A percentile compares a stretch with the other conserved stretches of the same genome.
These are phyloP conservation scores for Sebastes iracundus DNA, from an alignment of 2,797 vertebrate genomes.

Conservation along the genomic window DNA sequence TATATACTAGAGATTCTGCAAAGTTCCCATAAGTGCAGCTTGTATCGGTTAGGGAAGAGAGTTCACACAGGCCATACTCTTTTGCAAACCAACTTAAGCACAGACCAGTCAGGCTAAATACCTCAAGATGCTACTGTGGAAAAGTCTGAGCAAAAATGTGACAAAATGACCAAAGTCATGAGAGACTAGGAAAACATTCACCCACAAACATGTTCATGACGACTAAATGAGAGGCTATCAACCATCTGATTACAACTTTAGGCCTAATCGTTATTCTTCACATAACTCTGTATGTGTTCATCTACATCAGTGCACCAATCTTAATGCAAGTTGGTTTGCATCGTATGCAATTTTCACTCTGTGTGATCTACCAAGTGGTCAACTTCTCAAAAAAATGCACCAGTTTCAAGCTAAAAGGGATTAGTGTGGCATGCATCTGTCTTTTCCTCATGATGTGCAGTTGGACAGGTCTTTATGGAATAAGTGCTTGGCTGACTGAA, in stretches of 20 bases:
- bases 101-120: slow-evolving; percentile 59
- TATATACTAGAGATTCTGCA: slow-evolving; percentile 14
- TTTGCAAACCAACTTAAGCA: slow-evolving; percentile 49
- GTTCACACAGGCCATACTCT: slow-evolving; percentile 57
- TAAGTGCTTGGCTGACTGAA: slow-evolving; percentile 40
- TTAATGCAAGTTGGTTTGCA: slow-evolving; percentile 26
- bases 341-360: slow-evolving; percentile 34
- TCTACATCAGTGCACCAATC: slow-evolving; percentile 29
- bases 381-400: slow-evolving; percentile 23
- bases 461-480: slow-evolving; percentile 45
- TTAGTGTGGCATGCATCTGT: slow-evolving; percentile 4
- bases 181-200: slow-evolving; percentile 68
- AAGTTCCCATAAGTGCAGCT: slow-evolving; percentile 49
- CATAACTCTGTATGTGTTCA: slow-evolving; percentile 48
- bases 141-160: slow-evolving; percentile 67
- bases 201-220: slow-evolving; percentile 75
- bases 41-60: slow-evolving; percentile 41
- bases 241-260: slow-evolving; percentile 73
- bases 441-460: slow-evolving; percentile 23
- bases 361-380: slow-evolving; percentile 13
- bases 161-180: slow-evolving; percentile 79
- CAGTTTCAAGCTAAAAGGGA: slow-evolving; percentile 24
- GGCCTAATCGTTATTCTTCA: slow-evolving; percentile 74
- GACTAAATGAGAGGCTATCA: slow-evolving; percentile 75
- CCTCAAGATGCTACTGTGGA: slow-evolving; percentile 77